A percentile compares a stretch with the other conserved stretches of the same genome.
Conservation (phyloP, 2,888 invertebrate species). For the Schrankia costaestrigalis region DNA sequence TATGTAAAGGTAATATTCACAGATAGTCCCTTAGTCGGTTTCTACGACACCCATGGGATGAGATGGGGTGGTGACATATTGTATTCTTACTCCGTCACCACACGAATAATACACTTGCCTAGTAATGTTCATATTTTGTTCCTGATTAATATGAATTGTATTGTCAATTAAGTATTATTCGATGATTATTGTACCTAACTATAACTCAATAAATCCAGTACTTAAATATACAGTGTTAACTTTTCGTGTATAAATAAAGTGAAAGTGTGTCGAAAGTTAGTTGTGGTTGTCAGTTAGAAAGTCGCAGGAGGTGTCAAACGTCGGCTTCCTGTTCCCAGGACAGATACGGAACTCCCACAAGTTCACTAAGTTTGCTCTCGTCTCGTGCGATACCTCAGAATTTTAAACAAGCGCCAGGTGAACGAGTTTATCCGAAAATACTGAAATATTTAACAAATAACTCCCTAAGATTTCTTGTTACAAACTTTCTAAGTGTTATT, state of each 20-base stretch:
- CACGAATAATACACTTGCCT: too few species aligned
- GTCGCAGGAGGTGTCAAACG: constrained; percentile 55
- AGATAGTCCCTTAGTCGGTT: too few species aligned
- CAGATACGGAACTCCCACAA: constrained; percentile 43
- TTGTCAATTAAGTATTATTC: too few species aligned
- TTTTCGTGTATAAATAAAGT: constrained; percentile 12
- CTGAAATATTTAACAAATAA: constrained; percentile 59
- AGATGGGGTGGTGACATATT: too few species aligned
- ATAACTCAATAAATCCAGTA: too few species aligned
- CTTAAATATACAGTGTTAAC: neutral
- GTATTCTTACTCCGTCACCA: too few species aligned
- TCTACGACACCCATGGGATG: too few species aligned
- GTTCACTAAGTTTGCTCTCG: constrained; percentile 51
- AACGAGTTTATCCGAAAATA: constrained; percentile 57
- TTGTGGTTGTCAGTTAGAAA: constrained; percentile 46
- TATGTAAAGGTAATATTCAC: too few species aligned
- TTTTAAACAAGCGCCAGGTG: constrained; percentile 68
- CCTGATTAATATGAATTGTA: too few species aligned
- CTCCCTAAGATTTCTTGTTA: constrained; percentile 49
- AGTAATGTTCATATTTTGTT: too few species aligned
- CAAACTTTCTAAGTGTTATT: constrained; percentile 37
- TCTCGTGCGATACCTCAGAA: constrained; percentile 58
- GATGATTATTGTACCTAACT: too few species aligned
- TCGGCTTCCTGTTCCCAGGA: constrained; percentile 45
- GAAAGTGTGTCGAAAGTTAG: constrained; percentile 48